Evolutionary conservation across 2,888 invertebrate species (phyloP), one percentile per base, ranked within the genome.

Genomic region (Drosophila neutralis): DNA sequence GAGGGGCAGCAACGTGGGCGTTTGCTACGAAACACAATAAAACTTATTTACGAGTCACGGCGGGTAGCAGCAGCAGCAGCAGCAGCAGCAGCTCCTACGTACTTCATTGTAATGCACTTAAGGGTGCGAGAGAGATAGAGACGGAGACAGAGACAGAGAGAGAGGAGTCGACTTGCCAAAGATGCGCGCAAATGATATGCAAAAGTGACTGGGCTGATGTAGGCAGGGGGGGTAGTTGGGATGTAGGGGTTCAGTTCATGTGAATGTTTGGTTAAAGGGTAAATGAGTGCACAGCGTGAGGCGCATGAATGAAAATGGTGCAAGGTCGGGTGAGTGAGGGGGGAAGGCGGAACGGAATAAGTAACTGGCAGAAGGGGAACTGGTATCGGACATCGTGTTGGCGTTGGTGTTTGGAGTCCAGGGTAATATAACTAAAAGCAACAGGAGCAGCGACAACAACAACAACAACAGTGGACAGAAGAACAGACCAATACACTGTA

Each of bases 31-130:
- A 90, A 89, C 80, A 89, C 91, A 90, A 90, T 91, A 88, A 91
- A 90, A 90, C 90, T 90, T 89, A 91, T 91, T 91, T 91, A 90
- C 91, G 91, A 90, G 83, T 83, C 91, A 91, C 91, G 87, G 76
- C 87, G 84, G 89, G 82, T 13, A 38, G 38, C 38, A 18, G 38
- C 38, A 38, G 38, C 27, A 24, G 36, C n/a, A n/a, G n/a, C 24
- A 24, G 24, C 24, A 27, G 27, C 56, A 58, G 68, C 45, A 31
- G 75, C 86, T 74, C 69, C 83, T 57, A 75, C 77, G 80, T 78
- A 90, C 90, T 90, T 90, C 87, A 87, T 87, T 87, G 87, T 87
- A 87, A 87, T 90, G 89, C 89, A 90, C 91, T 89, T 86, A 90
- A 90, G 62, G 29, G 61, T 52, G 40, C 49, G 64, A 60, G 38